Evolutionary conservation across 2,113 vertebrate species (phyloP).

Genomic region (Lepisosteus osseus): DNA sequence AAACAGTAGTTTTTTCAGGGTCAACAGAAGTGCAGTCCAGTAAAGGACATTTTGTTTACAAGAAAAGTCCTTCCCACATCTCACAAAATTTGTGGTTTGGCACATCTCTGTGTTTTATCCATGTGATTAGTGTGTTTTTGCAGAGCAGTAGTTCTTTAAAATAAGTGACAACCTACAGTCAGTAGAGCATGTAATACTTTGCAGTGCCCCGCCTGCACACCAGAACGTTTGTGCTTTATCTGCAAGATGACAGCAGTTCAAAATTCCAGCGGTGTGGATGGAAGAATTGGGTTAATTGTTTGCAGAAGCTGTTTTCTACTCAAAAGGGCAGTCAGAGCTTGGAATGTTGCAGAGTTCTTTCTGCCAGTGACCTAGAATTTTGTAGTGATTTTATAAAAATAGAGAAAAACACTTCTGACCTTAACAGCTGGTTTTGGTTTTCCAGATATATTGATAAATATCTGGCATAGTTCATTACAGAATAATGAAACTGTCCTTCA

Average conservation of each 20-base stretch:
- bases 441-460: background rate
- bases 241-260: conserved; percentile 34
- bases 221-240: conserved; percentile 15
- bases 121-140: conserved; percentile 15
- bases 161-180: too few relatives aligned
- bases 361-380: conserved; percentile 9
- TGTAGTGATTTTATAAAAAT: conserved; percentile 31
- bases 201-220: conserved; percentile 15
- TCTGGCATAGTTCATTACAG: too few relatives aligned
- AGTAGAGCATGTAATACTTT: background rate
- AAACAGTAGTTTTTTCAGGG: too few relatives aligned
- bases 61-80: background rate
- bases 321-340: conserved; percentile 32
- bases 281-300: conserved; percentile 49
- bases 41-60: conserved; percentile 12
- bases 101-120: conserved; percentile 18
- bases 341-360: conserved; percentile 29
- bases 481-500: too few relatives aligned
- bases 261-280: conserved; percentile 37
- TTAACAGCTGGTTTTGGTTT: conserved; percentile 7
- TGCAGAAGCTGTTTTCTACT: conserved; percentile 41
- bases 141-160: conserved; percentile 15
- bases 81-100: conserved; percentile 25
- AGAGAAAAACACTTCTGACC: conserved; percentile 22
- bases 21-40: too few relatives aligned